Evolutionary conservation across 2,888 invertebrate species (phyloP), one percentile per base, ranked within the genome.

Genomic region (Octonoba sinensis): DNA sequence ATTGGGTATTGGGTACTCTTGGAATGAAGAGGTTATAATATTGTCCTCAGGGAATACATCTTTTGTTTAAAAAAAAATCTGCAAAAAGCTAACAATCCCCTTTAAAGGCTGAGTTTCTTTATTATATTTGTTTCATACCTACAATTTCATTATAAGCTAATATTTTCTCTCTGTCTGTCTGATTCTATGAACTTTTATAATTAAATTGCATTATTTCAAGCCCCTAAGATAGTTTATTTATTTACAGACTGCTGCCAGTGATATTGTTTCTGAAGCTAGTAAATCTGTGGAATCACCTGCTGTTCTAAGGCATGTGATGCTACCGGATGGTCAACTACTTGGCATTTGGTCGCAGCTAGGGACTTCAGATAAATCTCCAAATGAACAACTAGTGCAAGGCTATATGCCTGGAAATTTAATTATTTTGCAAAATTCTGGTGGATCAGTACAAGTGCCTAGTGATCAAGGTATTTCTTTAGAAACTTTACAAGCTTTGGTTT

Each of bases 401-500:
- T 76, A 69, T 27, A 36, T 85, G 57, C 84, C 84, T 49, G 75
- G 82, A 4, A 84, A 85, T 57, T 77, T 84, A 20, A 73, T 84
- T 13, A 84, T 84, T 75, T 62, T 85, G 27, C 85, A 84, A 65
- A 85, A 84, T 69, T 69, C 88, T 13, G 88, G 88, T 67, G 88
- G 87, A 56, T 74, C 83, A 47, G 57, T 83, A 46, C 84, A 83
- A 77, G 76, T 84, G 66, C 84, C 84, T 66, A 86, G 86, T 49
- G 87, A 82, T 83, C 84, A 86, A 65, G 79, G 73, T 24, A 85
- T 87, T 57, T 84, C 88, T 4, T 76, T 89, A 72, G 89, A 89
- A 75, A 88, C 88, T 12, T 87, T 89, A 3, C 88, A 88, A 72
- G 88, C 88, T 0, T 82, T 89, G 27, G 59, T 57, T 44, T 27